Conservation (phyloP, 2,888 invertebrate species). For the Eupithecia tripunctaria region DNA sequence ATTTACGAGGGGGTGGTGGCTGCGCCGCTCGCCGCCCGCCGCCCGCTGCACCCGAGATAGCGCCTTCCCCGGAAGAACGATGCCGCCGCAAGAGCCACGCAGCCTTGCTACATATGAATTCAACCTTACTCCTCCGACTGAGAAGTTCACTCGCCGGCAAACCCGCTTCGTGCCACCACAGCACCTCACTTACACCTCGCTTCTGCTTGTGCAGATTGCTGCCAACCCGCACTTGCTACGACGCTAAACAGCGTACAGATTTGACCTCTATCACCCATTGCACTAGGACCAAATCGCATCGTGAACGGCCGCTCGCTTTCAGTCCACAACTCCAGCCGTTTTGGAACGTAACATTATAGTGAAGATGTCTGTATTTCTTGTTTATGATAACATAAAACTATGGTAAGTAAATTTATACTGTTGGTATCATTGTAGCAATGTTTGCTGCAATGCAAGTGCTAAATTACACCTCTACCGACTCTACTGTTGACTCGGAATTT, state of each 20-base stretch:
- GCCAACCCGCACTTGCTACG: slow-evolving; percentile 68
- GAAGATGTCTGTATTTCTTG: slow-evolving; percentile 77
- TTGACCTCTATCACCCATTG: slow-evolving; percentile 69
- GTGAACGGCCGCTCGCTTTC: slow-evolving; percentile 57
- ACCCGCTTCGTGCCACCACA: slow-evolving; percentile 56
- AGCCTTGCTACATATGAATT: slow-evolving; percentile 47
- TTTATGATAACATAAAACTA: slow-evolving; percentile 78
- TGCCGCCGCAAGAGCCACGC: slow-evolving; percentile 61
- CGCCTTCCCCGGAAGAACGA: slow-evolving; percentile 81
- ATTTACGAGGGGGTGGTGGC: slow-evolving; percentile 81
- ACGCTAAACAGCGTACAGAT: slow-evolving; percentile 63
- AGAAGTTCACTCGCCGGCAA: slow-evolving; percentile 48
- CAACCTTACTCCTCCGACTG: slow-evolving; percentile 52
- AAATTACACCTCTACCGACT: slow-evolving; percentile 22
- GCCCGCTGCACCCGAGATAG: slow-evolving; percentile 80
- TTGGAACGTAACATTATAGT: slow-evolving; percentile 71
- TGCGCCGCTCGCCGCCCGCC: slow-evolving; percentile 58
- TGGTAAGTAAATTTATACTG: slow-evolving; percentile 72
- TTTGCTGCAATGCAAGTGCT: slow-evolving; percentile 55
- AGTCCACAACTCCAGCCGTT: slow-evolving; percentile 61
- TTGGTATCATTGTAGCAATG: slow-evolving; percentile 61
- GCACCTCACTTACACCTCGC: slow-evolving; percentile 72
- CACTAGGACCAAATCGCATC: slow-evolving; percentile 64
- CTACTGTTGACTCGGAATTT: slow-evolving; percentile 2
- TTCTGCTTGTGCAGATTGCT: slow-evolving; percentile 77